A percentile compares a stretch with the other conserved stretches of the same genome.
Conservation (phyloP, 2,113 vertebrate genomes). For the Aviceda subcristata region DNA sequence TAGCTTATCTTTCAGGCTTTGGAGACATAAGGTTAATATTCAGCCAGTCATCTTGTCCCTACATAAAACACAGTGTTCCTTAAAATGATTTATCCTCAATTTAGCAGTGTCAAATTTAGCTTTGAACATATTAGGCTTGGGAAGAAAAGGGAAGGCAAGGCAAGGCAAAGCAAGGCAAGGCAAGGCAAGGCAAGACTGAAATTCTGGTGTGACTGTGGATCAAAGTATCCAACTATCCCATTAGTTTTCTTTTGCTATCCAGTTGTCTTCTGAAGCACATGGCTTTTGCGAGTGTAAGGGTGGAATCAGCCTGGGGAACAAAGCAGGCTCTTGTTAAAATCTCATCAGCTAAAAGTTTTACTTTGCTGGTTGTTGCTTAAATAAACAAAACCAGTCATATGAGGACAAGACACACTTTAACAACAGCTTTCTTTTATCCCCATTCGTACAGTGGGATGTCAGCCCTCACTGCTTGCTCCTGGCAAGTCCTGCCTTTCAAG, state of each 20-base stretch:
- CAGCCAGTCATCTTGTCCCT: neutral
- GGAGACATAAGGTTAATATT: neutral
- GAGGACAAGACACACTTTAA: neutral
- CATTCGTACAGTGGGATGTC: accelerated
- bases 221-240: neutral
- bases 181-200: neutral
- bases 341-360: neutral
- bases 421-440: neutral
- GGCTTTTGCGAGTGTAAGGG: neutral
- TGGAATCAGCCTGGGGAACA: neutral
- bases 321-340: neutral
- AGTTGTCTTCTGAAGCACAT: neutral
- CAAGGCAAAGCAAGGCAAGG: neutral
- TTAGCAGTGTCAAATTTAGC: neutral
- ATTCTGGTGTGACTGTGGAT: neutral
- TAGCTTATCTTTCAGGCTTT: neutral
- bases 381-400: neutral
- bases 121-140: neutral
- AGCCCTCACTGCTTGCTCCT: neutral
- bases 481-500: neutral
- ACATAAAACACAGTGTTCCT: neutral
- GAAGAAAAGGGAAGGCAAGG: neutral
- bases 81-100: neutral
- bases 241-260: neutral
- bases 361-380: neutral